phyloP scores from a whole-genome alignment of 2,113 vertebrate genomes.

The Speoplatyrhinus poulsoni region DNA sequence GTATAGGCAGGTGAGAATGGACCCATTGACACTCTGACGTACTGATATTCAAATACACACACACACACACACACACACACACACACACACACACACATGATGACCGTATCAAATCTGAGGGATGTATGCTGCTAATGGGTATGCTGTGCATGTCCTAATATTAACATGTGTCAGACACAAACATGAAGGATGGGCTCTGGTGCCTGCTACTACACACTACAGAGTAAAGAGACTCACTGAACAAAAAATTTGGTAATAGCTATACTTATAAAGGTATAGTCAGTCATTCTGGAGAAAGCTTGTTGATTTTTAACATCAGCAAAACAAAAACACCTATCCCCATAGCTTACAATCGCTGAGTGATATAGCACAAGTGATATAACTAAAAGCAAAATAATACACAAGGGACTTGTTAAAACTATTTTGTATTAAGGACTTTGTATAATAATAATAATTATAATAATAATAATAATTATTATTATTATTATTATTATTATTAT shows the following conservation, averaged over 20 bases:
- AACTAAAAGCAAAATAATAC: too few relatives aligned
- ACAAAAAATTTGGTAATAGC: not conserved
- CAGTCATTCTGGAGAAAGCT: too few relatives aligned
- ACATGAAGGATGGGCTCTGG: not conserved
- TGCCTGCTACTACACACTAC: too few relatives aligned
- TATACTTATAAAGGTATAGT: slow-evolving; percentile 5
- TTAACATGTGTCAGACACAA: not conserved
- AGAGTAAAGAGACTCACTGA: not conserved
- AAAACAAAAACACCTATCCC: too few relatives aligned
- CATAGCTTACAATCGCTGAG: too few relatives aligned
- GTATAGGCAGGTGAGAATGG: not conserved
- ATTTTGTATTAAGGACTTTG: not conserved
- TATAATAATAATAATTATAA: not conserved
- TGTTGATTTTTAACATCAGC: too few relatives aligned
- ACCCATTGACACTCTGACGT: slow-evolving; percentile 1
- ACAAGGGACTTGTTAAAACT: not conserved
- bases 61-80: slow-evolving; percentile 4
- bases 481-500: not conserved
- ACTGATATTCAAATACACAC: not conserved
- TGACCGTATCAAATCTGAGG: not conserved
- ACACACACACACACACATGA: slow-evolving; percentile 5
- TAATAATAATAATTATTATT: slow-evolving; percentile 26
- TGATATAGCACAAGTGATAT: too few relatives aligned
- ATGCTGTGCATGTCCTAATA: not conserved
- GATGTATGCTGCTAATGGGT: not conserved